A percentile compares a stretch with the other conserved stretches of the same genome.
phyloP scores from a whole-genome alignment of 64 coral and sea anemone species.

The Catalaphyllia jardinei region DNA sequence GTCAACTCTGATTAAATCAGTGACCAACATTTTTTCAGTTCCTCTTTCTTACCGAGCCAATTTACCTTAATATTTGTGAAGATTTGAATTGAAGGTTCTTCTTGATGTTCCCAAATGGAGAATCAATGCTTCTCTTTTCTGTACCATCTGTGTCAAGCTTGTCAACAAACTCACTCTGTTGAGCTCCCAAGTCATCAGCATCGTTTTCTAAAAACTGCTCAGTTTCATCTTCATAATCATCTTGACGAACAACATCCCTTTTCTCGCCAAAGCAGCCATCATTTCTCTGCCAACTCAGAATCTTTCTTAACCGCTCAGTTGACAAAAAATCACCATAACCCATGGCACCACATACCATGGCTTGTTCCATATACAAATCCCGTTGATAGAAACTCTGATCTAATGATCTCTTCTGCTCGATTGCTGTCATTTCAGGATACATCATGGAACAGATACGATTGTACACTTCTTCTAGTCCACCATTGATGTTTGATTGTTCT shows the following conservation, averaged over 20 bases:
- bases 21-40: no score
- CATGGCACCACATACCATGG: slow-evolving; percentile 85
- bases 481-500: slow-evolving; percentile 46
- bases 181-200: neutral
- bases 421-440: slow-evolving; percentile 80
- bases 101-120: neutral
- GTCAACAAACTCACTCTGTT: neutral
- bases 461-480: slow-evolving; percentile 69
- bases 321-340: slow-evolving; percentile 85
- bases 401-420: slow-evolving; percentile 36
- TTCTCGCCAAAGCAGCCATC: slow-evolving; percentile 79
- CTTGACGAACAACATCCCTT: neutral
- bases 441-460: slow-evolving; percentile 79
- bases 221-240: neutral
- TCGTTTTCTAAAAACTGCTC: neutral
- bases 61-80: slow-evolving; percentile 12
- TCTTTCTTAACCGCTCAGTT: slow-evolving; percentile 43
- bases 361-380: slow-evolving; percentile 98
- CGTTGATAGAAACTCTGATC: neutral
- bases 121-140: neutral
- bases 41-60: no score
- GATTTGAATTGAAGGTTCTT: neutral
- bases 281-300: slow-evolving; percentile 90
- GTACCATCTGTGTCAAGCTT: neutral
- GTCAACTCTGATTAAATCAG: no score